Evolutionary conservation across 1,140 invertebrate genomes (phyloP).

Genomic region (Trypoxylus dichotomus): DNA sequence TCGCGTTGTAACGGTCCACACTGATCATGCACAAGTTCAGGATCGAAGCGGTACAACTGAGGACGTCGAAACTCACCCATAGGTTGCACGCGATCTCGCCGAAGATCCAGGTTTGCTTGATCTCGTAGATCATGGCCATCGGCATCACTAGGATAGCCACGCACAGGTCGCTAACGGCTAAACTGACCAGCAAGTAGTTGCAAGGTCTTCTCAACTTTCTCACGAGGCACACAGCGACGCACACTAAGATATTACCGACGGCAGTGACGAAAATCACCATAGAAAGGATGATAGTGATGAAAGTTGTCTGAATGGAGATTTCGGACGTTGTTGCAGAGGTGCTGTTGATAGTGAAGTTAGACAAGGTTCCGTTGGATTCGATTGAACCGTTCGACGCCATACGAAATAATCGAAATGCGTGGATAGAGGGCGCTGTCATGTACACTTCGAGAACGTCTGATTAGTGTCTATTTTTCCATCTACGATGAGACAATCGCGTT

Average conservation of each 20-base stretch:
- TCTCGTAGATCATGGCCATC: constrained; percentile 80
- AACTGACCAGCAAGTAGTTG: constrained; percentile 87
- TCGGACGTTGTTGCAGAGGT: not conserved
- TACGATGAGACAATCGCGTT: no score
- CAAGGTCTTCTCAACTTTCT: constrained; percentile 80
- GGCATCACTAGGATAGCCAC: constrained; percentile 84
- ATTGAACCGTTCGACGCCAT: constrained; percentile 27
- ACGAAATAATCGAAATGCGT: constrained; percentile 16
- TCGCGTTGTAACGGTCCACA: constrained; percentile 86
- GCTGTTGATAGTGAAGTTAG: constrained; percentile 6
- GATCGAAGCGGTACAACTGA: constrained; percentile 85
- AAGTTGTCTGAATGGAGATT: constrained; percentile 58
- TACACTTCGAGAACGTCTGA: not conserved
- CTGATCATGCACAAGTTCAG: constrained; percentile 92
- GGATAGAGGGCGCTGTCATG: not conserved
- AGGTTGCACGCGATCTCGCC: constrained; percentile 82
- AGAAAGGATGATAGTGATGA: constrained; percentile 71
- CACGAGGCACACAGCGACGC: constrained; percentile 81
- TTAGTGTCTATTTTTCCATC: not conserved
- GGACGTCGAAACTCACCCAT: constrained; percentile 82
- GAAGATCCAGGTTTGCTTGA: constrained; percentile 77
- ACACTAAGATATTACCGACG: constrained; percentile 88
- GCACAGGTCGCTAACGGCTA: constrained; percentile 87
- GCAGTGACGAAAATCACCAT: constrained; percentile 79
- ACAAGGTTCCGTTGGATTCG: constrained; percentile 27